Base-by-base conservation (phyloP, 2,797 vertebrate species). In the Hippoglossus hippoglossus region DNA sequence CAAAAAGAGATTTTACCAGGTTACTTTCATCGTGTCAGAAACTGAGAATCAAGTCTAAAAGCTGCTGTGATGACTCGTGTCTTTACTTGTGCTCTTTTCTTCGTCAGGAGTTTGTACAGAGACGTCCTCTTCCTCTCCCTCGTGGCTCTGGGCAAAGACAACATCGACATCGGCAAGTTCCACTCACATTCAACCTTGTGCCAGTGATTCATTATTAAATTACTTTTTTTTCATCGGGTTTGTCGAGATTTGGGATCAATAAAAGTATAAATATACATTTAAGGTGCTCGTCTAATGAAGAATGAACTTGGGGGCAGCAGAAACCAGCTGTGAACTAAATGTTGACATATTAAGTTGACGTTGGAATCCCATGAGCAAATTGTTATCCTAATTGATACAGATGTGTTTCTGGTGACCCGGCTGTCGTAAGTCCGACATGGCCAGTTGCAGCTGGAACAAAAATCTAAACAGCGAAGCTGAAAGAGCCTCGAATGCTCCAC, bases 41-140 rank as follows among this genome's bases (percentile, higher is more conserved):
- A 9, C 31, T 34, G 31, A 34, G 31, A 34, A 10, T 10, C 8
- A 18, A 21, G n/a, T 70, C 12, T 70, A 21, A 18, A 34, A 34
- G 31, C 31, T 34, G 31, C 31, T 34, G 31, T 34, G 31, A 34
- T 3, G 31, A 34, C 31, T 34, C 3, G 6, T 47, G 7, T 28
- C 4, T 4, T 1, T 25, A 64, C 21, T 16, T 69, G 2, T 1
- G 1, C 31, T 47, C 47, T 81, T 12, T 84, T 19, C 3, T 72
- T 63, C 75, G 6, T 36, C 90, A 99, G 98, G 95, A 99, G 98
- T 90, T 94, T 99, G 81, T 99, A 99, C 90, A 94, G 98, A 91
- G 98, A 99, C 91, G 95, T 99, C 90, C 87, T 99, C 0, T 99
- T 99, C 92, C 94, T 99, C 71, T 97, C 97, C 24, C 94, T 99